Base-by-base conservation (phyloP, 2,797 vertebrate species). In the Eupleurogrammus muticus region DNA sequence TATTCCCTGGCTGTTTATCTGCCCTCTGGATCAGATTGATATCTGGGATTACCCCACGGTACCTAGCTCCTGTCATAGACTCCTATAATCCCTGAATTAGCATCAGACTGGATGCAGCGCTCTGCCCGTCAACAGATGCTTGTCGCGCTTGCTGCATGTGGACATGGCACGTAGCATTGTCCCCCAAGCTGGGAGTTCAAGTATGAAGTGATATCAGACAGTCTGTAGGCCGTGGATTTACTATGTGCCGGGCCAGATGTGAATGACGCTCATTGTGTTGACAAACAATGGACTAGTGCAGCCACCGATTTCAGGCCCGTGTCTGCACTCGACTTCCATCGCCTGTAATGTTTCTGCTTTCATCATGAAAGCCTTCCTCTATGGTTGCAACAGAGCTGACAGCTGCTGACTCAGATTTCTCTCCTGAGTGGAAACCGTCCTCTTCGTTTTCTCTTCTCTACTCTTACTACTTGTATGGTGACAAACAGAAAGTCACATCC, bases 41-140 rank as follows among this genome's bases (percentile, higher is more conserved):
- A 84, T 83, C 57, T 64, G 76, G 86, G 86, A 92, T 92, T 90
- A 88, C 62, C 14, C 28, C 10, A 55, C 60, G 76, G 82, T 79
- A 65, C 64, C 69, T 81, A 73, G 73, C 54, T 90, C 50, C 66
- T 76, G 84, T 85, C 84, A 92, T 78, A 71, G 87, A 90, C 81
- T 86, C 87, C 78, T 80, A 66, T 89, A 91, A 91, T 93, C 90
- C 81, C 57, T 51, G 70, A 87, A 89, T 90, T 91, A 85, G 81
- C 82, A 68, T 86, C 66, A 79, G 67, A 57, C 49, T 53, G 77
- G 74, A 83, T 93, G 59, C 73, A 38, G 63, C 4, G 20, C 48
- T 71, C 10, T 5, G 35, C 52, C 57, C 40, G 36, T 75, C 61
- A 36, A 36, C 53, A n/a, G 47, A 52, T 53, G 59, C 23, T 55